These are phyloP conservation scores for Rousettus leschenaultii DNA, from an alignment of 2,113 vertebrate genomes.

Conservation along the genomic window DNA sequence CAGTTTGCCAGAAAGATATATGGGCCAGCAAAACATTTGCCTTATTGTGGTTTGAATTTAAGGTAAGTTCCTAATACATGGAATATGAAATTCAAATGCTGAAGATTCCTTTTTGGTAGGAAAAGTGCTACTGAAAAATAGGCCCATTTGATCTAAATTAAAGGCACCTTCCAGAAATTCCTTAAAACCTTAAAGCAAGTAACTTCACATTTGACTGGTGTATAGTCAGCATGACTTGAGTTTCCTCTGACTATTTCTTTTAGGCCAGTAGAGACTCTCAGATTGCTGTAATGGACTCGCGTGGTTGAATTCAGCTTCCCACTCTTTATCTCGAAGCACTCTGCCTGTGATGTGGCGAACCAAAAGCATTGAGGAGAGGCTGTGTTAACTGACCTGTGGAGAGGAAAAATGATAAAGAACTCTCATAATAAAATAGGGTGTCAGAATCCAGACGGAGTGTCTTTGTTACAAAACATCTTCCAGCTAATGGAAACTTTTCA, in stretches of 20 bases:
- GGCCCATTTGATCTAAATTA: conserved; percentile 4
- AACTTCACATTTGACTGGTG: not conserved
- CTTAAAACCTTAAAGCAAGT: not conserved
- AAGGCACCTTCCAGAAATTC: not conserved
- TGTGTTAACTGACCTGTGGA: not conserved
- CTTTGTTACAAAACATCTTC: not conserved
- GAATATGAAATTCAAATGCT: conserved; percentile 21
- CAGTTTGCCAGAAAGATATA: not conserved
- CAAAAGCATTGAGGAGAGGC: not conserved
- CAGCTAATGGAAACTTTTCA: not conserved
- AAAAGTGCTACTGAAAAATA: not conserved
- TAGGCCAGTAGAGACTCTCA: not conserved
- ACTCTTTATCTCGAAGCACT: not conserved
- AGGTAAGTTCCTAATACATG: not conserved
- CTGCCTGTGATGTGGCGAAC: not conserved
- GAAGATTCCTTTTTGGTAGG: not conserved
- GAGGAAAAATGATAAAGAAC: not conserved
- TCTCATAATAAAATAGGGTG: not conserved
- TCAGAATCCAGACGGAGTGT: not conserved
- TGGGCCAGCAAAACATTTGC: not conserved
- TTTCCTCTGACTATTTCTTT: not conserved
- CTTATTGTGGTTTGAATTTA: conserved; percentile 29
- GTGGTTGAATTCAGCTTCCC: not conserved
- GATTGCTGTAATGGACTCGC: not conserved
- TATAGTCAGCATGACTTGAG: not conserved